Evolutionary conservation across 2,888 invertebrate genomes (phyloP).

Genomic region (Malthinus seriepunctatus): DNA sequence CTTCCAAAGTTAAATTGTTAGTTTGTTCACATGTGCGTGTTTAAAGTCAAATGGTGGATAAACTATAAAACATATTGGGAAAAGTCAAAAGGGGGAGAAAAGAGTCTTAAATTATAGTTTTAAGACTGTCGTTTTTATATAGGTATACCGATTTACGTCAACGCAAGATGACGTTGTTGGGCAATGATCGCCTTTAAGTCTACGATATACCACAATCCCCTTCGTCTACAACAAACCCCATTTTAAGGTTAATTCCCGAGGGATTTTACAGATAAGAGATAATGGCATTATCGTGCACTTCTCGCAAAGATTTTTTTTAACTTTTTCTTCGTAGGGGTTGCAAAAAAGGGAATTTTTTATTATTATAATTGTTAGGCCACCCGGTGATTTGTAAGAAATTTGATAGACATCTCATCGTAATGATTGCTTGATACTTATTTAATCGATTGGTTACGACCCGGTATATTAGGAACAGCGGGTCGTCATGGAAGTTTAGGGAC

Average conservation of each 20-base stretch:
- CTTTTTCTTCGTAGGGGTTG: constrained; percentile 34
- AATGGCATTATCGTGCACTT: constrained; percentile 45
- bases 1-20: too few relatives aligned
- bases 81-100: constrained; percentile 30
- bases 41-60: constrained; percentile 8
- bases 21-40: too few relatives aligned
- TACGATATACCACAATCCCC: constrained; percentile 29
- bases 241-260: constrained; percentile 44
- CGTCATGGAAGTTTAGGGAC: constrained; percentile 31
- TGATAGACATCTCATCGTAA: constrained; percentile 39
- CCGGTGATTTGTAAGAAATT: constrained; percentile 39
- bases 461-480: constrained; percentile 41
- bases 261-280: constrained; percentile 44
- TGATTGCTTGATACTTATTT: constrained; percentile 44
- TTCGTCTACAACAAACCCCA: constrained; percentile 23
- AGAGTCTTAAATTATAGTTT: constrained; percentile 46
- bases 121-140: constrained; percentile 47
- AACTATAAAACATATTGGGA: constrained; percentile 46
- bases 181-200: constrained; percentile 34
- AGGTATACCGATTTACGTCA: constrained; percentile 51
- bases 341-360: constrained; percentile 12
- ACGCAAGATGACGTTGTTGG: constrained; percentile 47
- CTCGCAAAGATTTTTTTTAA: constrained; percentile 46
- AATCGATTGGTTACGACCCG: constrained; percentile 45
- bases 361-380: constrained; percentile 30